A percentile compares a stretch with the other conserved stretches of the same genome.
These are phyloP conservation scores for Suillia variegata DNA, from an alignment of 2,888 invertebrate species.

Conservation along the genomic window DNA sequence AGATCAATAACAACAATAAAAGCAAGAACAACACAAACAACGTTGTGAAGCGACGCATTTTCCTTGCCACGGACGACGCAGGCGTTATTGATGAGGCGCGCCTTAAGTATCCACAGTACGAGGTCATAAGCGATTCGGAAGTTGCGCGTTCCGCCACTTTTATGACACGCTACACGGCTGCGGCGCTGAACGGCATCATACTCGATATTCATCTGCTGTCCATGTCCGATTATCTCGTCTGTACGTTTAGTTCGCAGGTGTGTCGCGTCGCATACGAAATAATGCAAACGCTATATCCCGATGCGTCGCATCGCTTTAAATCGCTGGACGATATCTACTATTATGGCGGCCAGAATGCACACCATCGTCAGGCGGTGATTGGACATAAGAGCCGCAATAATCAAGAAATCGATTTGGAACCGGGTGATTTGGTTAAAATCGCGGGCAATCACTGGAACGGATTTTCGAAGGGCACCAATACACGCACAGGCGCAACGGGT, in stretches of 20 bases:
- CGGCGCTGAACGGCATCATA: slow-evolving; percentile 89
- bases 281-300: slow-evolving; percentile 80
- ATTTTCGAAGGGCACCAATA: slow-evolving; percentile 88
- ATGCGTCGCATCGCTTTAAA: slow-evolving; percentile 76
- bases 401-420: slow-evolving; percentile 74
- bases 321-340: slow-evolving; percentile 98
- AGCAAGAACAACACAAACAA: no score
- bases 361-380: slow-evolving; percentile 79
- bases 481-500: slow-evolving; percentile 78
- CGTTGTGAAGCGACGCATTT: slow-evolving; percentile 78
- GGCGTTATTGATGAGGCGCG: slow-evolving; percentile 73
- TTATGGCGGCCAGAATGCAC: slow-evolving; percentile 94
- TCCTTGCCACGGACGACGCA: slow-evolving; percentile 94
- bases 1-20: slow-evolving; percentile 67
- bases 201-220: slow-evolving; percentile 92
- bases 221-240: slow-evolving; percentile 90
- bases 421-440: slow-evolving; percentile 85
- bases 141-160: slow-evolving; percentile 91
- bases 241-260: slow-evolving; percentile 98
- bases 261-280: slow-evolving; percentile 96
- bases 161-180: slow-evolving; percentile 86
- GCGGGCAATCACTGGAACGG: slow-evolving; percentile 99
- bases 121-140: slow-evolving; percentile 84
- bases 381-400: slow-evolving; percentile 68
- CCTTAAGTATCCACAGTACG: slow-evolving; percentile 80